A percentile compares a stretch with the other conserved stretches of the same genome.
These are phyloP conservation scores for Mythimna albipuncta DNA, from an alignment of 2,888 invertebrate genomes.

Conservation along the genomic window DNA sequence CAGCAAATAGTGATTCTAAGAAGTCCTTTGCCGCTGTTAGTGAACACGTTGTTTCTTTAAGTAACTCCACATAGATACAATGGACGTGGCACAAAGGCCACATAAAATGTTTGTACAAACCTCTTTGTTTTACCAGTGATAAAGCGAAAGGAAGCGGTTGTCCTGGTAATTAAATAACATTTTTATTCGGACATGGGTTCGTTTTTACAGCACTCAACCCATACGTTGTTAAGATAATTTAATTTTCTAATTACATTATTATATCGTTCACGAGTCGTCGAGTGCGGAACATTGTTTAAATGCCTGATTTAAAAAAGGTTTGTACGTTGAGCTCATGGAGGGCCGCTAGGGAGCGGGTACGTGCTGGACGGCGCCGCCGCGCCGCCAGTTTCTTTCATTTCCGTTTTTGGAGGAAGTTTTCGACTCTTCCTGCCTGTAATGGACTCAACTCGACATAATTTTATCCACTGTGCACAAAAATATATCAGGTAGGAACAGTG, in stretches of 20 bases:
- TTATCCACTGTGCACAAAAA: slow-evolving; percentile 63
- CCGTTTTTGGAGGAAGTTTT: slow-evolving; percentile 77
- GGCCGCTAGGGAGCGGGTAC: slow-evolving; percentile 52
- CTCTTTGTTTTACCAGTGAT: slow-evolving; percentile 37
- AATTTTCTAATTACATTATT: slow-evolving; percentile 63
- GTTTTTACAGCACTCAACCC: slow-evolving; percentile 56
- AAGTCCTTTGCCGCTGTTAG: slow-evolving; percentile 1
- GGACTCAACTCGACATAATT: slow-evolving; percentile 73
- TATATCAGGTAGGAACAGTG: slow-evolving; percentile 51
- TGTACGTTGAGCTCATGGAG: slow-evolving; percentile 28
- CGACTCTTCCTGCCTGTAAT: slow-evolving; percentile 80
- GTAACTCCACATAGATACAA: slow-evolving; percentile 1
- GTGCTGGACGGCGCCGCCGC: slow-evolving; percentile 73
- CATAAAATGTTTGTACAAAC: slow-evolving; percentile 15
- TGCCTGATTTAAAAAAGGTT: slow-evolving; percentile 57
- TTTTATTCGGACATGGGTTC: slow-evolving; percentile 43
- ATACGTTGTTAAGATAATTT: slow-evolving; percentile 58
- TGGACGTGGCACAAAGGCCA: slow-evolving; percentile 6
- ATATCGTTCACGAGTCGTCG: slow-evolving; percentile 60
- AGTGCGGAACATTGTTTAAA: slow-evolving; percentile 55
- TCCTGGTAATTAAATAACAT: slow-evolving; percentile 58
- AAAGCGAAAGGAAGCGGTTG: slow-evolving; percentile 39
- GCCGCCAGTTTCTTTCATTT: slow-evolving; percentile 80
- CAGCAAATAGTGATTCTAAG: slow-evolving; percentile 15
- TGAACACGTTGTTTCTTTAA: neutral